Evolutionary conservation across 2,797 vertebrate genomes (phyloP).

Genomic region (Capromys pilorides): DNA sequence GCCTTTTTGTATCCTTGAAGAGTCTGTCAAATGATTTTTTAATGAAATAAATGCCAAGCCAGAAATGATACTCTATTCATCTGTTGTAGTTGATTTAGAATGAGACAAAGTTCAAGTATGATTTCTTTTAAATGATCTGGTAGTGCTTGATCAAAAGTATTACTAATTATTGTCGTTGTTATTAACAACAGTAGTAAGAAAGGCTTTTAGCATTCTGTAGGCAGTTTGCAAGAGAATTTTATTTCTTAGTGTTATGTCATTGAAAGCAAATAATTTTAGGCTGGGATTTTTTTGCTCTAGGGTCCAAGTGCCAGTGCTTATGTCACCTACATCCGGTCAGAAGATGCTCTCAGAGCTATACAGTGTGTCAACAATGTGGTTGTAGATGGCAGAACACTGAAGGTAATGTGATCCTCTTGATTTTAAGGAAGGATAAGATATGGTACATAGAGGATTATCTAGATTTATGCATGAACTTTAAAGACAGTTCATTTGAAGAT

Average conservation of each 20-base stretch:
- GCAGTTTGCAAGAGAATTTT: constrained; percentile 44
- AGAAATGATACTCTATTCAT: constrained; percentile 45
- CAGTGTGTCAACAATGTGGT: constrained; percentile 99
- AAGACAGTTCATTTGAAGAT: constrained; percentile 52
- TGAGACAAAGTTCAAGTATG: constrained; percentile 40
- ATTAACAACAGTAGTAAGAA: constrained; percentile 41
- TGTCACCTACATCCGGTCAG: constrained; percentile 98
- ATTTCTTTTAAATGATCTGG: constrained; percentile 51
- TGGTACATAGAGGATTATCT: background rate
- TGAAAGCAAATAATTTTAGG: constrained; percentile 45
- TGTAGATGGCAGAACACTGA: constrained; percentile 98
- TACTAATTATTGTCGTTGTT: constrained; percentile 43
- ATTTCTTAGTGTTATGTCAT: constrained; percentile 37
- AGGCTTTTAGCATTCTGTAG: constrained; percentile 52
- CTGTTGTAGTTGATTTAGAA: constrained; percentile 54
- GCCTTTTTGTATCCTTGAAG: constrained; percentile 14
- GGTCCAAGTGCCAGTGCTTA: constrained; percentile 99
- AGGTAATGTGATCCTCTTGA: constrained; percentile 87
- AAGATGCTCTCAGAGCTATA: constrained; percentile 99
- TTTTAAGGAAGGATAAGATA: background rate
- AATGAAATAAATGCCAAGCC: background rate
- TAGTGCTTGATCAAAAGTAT: constrained; percentile 35
- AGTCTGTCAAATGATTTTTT: constrained; percentile 43
- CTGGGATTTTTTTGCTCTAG: constrained; percentile 83
- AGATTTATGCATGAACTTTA: constrained; percentile 38